A percentile compares a stretch with the other conserved stretches of the same genome.
These are phyloP conservation scores for Eristalinus aeneus DNA, from an alignment of 2,888 invertebrate species.

Conservation along the genomic window DNA sequence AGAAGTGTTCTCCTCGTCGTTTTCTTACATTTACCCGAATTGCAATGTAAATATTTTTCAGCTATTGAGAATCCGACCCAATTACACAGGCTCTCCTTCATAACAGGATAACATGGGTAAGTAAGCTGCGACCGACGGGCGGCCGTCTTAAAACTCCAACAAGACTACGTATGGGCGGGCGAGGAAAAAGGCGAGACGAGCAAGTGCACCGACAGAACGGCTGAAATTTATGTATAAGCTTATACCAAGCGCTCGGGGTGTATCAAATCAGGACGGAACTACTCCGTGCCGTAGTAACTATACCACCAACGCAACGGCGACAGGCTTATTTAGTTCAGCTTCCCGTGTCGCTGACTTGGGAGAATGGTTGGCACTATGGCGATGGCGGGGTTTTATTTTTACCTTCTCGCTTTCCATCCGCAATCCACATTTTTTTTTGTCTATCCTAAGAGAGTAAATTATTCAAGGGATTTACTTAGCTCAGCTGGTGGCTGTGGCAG, in stretches of 20 bases:
- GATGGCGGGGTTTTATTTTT: slow-evolving; percentile 20
- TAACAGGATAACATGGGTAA: slow-evolving; percentile 34
- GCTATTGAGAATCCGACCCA: slow-evolving; percentile 42
- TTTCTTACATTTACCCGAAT: slow-evolving; percentile 37
- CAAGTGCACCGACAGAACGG: not conserved
- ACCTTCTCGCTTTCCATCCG: slow-evolving; percentile 33
- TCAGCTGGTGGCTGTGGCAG: not conserved
- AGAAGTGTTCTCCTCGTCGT: slow-evolving; percentile 13
- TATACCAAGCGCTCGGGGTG: slow-evolving; percentile 42
- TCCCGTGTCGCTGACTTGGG: slow-evolving; percentile 46
- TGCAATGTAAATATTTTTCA: slow-evolving; percentile 39
- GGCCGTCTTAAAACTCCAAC: slow-evolving; percentile 15
- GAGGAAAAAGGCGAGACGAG: not conserved
- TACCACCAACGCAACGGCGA: not conserved
- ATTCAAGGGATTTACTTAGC: slow-evolving; percentile 46
- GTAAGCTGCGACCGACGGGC: slow-evolving; percentile 38
- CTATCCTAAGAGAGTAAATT: slow-evolving; percentile 41
- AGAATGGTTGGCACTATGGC: not conserved
- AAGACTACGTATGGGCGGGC: not conserved
- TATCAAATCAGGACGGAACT: slow-evolving; percentile 51
- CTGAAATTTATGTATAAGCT: slow-evolving; percentile 53
- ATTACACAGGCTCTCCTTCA: slow-evolving; percentile 35
- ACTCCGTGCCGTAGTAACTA: slow-evolving; percentile 9
- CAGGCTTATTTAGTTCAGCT: slow-evolving; percentile 32
- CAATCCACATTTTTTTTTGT: slow-evolving; percentile 10